Evolutionary conservation across 2,113 vertebrate genomes (phyloP).

Genomic region (Phocoena phocoena): DNA sequence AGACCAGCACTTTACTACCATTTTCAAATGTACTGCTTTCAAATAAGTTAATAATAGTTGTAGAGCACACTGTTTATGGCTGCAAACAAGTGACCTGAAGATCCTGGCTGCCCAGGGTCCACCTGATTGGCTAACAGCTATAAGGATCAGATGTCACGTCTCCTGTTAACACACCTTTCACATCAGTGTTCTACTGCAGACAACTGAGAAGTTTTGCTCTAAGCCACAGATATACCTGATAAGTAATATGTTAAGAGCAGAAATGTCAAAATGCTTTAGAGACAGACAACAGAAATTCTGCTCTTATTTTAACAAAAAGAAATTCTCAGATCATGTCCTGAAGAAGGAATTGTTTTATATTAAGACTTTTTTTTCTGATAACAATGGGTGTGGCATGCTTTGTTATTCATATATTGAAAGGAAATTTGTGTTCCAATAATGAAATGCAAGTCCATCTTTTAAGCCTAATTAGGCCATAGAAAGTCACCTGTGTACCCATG

Average conservation of each 20-base stretch:
- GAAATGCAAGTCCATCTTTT: background rate
- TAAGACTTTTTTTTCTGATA: background rate
- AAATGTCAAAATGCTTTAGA: background rate
- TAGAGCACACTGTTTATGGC: background rate
- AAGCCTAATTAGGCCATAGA: background rate
- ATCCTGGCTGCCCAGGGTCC: too few relatives aligned
- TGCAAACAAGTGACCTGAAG: background rate
- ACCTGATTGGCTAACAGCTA: background rate
- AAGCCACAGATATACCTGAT: background rate
- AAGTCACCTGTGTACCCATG: background rate
- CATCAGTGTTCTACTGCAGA: background rate
- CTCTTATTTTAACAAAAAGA: background rate
- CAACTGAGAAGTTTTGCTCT: background rate
- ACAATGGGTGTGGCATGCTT: background rate
- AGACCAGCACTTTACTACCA: background rate
- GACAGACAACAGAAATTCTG: background rate
- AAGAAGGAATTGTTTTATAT: background rate
- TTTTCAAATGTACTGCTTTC: background rate
- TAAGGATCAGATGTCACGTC: background rate
- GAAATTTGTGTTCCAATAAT: background rate
- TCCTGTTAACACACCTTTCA: background rate
- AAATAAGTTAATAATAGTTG: background rate
- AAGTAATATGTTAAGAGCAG: background rate
- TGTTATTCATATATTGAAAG: background rate
- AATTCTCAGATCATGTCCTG: background rate